Evolutionary conservation across 2,113 vertebrate species (phyloP).

Genomic region (Cinclus mexicanus): DNA sequence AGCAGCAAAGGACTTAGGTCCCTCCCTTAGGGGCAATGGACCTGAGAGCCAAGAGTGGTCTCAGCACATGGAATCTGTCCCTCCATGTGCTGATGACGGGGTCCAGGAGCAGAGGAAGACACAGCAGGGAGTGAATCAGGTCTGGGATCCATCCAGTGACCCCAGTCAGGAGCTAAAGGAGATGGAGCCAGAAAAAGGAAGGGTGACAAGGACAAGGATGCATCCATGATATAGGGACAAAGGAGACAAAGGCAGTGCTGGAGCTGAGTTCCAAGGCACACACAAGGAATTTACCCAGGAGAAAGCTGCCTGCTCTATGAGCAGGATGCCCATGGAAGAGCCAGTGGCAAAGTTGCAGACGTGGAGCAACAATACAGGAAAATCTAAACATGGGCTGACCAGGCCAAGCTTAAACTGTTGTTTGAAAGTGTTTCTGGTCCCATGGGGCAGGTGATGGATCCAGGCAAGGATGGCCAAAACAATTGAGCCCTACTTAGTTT

Average conservation of each 20-base stretch:
- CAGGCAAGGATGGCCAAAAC: background rate
- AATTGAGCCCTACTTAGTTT: background rate
- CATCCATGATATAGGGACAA: background rate
- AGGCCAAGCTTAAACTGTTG: background rate
- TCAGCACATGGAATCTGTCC: background rate
- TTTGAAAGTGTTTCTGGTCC: background rate
- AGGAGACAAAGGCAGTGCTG: background rate
- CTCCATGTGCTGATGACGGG: fast-evolving
- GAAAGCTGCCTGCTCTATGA: background rate
- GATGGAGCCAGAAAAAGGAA: background rate
- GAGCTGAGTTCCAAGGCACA: background rate
- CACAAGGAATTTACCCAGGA: background rate
- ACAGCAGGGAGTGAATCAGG: background rate
- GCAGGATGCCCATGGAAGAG: background rate
- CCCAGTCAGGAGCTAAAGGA: background rate
- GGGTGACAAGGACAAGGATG: background rate
- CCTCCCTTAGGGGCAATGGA: fast-evolving
- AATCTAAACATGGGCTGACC: background rate
- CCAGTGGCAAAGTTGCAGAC: background rate
- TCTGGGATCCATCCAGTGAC: background rate
- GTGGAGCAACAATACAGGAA: background rate
- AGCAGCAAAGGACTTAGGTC: background rate
- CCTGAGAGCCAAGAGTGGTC: background rate
- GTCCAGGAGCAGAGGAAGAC: background rate
- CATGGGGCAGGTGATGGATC: background rate